Evolutionary conservation across 1,140 invertebrate species (phyloP), one percentile per base, ranked within the genome.

Genomic region (Drosophila fuyamai): DNA sequence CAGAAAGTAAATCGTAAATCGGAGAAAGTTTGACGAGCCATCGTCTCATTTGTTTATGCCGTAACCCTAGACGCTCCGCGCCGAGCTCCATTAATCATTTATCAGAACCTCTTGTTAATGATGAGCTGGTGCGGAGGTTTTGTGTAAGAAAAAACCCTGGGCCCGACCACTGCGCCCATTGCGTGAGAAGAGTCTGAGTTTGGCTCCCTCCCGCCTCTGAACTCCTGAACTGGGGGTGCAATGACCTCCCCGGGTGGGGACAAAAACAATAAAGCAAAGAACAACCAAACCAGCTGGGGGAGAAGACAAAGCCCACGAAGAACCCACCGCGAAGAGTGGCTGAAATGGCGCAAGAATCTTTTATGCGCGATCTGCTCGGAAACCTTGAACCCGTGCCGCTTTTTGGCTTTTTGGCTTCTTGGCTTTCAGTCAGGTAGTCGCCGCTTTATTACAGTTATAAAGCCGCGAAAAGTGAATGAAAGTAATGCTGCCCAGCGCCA

Each of bases 1-100:
- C 83, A 83, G 83, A 86, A 86, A 86, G 83, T 86, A 88, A 86
- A 86, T 86, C 79, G 76, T 88, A 88, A 82, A 83, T 79, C 83
- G 62, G 83, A 77, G 83, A 86, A 86, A 86, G 83, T 86, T 78
- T 56, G 13, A 46, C 65, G 9, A 16, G 44, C 29, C 36, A 38
- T 38, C 54, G 14, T 46, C 76, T 76, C 60, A 83, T 84, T 84
- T 83, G 81, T 47, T 66, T 84, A 84, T 84, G 81, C 72, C 81
- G 81, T 84, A 84, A 84, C 81, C 48, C 74, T 62, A 71, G 63
- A 55, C 72, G 47, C 6, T 46, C 16, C 16, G 51, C 23, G 7
- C 23, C 35, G 13, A n/a, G 29, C 23, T 60, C 79, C 79, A 86
- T 86, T 86, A 88, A 86, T 86, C 83, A 86, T 89, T 61, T 76